Base-by-base conservation (phyloP, 1,140 invertebrate species). In the Paraescarpia echinospica region DNA sequence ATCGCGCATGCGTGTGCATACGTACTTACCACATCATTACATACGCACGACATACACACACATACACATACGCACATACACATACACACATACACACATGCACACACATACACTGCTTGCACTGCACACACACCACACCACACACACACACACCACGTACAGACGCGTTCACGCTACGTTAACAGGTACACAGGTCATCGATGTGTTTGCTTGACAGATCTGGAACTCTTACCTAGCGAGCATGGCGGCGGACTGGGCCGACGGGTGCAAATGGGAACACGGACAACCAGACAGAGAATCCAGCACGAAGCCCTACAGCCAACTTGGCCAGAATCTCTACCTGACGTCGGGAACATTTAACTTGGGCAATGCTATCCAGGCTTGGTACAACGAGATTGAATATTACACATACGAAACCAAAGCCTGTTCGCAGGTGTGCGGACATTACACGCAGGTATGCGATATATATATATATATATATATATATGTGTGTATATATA, bases 291-390 rank as follows among this genome's bases (percentile, higher is more conserved):
- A 31, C 22, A 51, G 92, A 12, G 48, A 59, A 27, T 1, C 92
- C 2, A 31, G 31, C 33, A 89, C 48, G 33, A 41, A 89, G 77
- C 48, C 48, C n/a, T 92, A 31, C 92, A 89, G 59, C 33, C 77
- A 4, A 18, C 9, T 92, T 4, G 92, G 92, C 33, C 92, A 92
- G 92, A 92, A 92, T 33, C 92, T 92, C n/a, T 92, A 92, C 92
- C 48, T 91, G 22, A 91, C 91, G 35, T 41, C 34, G 18, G 33
- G 12, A 35, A 91, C 34, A n/a, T 22, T 91, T 9, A 35, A 59
- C 18, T 48, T 48, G 33, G 34, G 5, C 34, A 8, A 31, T 91
- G 91, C 34, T 33, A 18, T 41, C 31, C 91, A 91, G 34, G 41
- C 91, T 14, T 93, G 91, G 91, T 93, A 92, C 88, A n/a, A 89